Evolutionary conservation across 2,888 invertebrate genomes (phyloP).

Genomic region (Aspidapion aeneum): DNA sequence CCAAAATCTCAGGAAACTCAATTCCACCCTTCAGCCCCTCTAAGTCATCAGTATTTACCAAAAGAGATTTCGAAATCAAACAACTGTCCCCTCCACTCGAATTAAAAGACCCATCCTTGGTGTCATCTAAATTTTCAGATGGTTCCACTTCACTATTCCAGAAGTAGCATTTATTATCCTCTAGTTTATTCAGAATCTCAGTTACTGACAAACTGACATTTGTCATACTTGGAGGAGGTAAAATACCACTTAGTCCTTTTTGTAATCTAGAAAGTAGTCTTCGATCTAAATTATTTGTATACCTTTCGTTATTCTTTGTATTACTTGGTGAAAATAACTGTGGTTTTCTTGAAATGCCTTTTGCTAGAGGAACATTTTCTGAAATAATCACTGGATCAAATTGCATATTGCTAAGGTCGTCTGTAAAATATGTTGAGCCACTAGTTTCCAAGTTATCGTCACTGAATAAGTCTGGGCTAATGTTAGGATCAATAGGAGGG

Average conservation of each 20-base stretch:
- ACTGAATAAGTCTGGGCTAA: slow-evolving; percentile 63
- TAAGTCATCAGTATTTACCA: slow-evolving; percentile 39
- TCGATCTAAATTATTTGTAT: slow-evolving; percentile 41
- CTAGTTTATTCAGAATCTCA: slow-evolving; percentile 56
- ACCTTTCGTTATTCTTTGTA: slow-evolving; percentile 29
- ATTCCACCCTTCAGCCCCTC: slow-evolving; percentile 46
- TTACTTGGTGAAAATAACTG: not conserved
- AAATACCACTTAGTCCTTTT: slow-evolving; percentile 63
- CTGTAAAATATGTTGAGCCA: slow-evolving; percentile 9
- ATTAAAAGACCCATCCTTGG: slow-evolving; percentile 21
- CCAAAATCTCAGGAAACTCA: slow-evolving; percentile 59
- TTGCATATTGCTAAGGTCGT: not conserved
- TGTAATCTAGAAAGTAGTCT: slow-evolving; percentile 49
- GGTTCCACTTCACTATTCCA: slow-evolving; percentile 25
- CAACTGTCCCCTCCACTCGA: slow-evolving; percentile 23
- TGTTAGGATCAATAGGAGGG: slow-evolving; percentile 31
- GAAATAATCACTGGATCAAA: not conserved
- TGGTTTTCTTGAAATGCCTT: not conserved
- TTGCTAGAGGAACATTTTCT: not conserved
- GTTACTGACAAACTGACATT: slow-evolving; percentile 61
- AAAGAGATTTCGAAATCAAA: slow-evolving; percentile 32
- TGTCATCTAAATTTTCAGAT: slow-evolving; percentile 9
- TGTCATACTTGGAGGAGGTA: slow-evolving; percentile 74
- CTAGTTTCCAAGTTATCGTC: slow-evolving; percentile 46
- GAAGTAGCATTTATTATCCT: slow-evolving; percentile 38